Base-by-base conservation (phyloP, 1,140 invertebrate species). In the Tribolium castaneum region DNA sequence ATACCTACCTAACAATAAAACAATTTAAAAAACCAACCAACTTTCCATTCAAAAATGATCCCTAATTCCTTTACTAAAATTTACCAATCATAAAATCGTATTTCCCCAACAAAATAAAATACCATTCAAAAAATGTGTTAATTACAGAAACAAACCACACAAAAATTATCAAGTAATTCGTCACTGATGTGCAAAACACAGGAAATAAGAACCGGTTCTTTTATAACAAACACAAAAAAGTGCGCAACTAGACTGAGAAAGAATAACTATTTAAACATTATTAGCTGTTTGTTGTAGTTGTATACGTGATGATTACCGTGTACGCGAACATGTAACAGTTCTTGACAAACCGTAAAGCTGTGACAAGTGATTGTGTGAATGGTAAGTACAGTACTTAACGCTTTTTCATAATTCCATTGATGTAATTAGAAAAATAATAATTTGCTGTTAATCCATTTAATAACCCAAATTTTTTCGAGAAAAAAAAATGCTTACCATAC, bases 401-500 rank as follows among this genome's bases (percentile, higher is more conserved):
- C 1, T n/a, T 45, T 45, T n/a, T 45, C 2, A 45, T 3, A 6
- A 30, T 30, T 30, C 25, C 6, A 30, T 2, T 30, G 5, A 30
- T 39, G 34, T 39, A 39, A 39, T 39, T 19, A 19, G 16, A 19
- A 19, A 19, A 19, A 19, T 19, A 19, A 19, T 2, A 19, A 19
- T 19, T n/a, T n/a, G n/a, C n/a, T n/a, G n/a, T n/a, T n/a, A n/a
- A n/a, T n/a, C n/a, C n/a, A n/a, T n/a, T n/a, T n/a, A n/a, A n/a
- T n/a, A n/a, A n/a, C n/a, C n/a, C n/a, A n/a, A n/a, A n/a, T n/a
- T n/a, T n/a, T n/a, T n/a, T n/a, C n/a, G n/a, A n/a, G n/a, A n/a
- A n/a, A n/a, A n/a, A n/a, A n/a, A n/a, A n/a, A 30, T 30, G 0
- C 39, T 89, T 34, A 87, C 87, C 83, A 88, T 86, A 80, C 84